A percentile compares a stretch with the other conserved stretches of the same genome.
phyloP scores from a whole-genome alignment of 2,888 invertebrate species.

The Hipparchia sbordonii region DNA sequence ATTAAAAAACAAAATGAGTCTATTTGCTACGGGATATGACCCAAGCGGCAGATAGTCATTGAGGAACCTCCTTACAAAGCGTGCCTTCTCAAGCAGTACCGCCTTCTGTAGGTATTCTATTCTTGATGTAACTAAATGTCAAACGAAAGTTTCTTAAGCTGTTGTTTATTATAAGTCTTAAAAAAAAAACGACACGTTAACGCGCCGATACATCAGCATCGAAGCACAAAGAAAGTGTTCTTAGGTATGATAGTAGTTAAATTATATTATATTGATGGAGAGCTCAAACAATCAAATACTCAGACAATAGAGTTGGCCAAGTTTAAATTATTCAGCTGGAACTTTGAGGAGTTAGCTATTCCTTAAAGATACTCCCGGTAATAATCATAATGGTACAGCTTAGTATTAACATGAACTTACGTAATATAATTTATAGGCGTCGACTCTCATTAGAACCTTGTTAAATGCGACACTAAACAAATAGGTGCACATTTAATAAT shows the following conservation, averaged over 20 bases:
- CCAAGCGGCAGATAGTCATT: no score
- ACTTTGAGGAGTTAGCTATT: not conserved
- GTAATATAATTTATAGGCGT: constrained; percentile 67
- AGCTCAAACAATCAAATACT: not conserved
- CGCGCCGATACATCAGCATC: not conserved
- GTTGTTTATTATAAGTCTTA: no score
- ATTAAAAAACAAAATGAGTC: no score
- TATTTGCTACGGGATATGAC: no score
- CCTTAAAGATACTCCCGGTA: constrained; percentile 14
- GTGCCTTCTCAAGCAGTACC: no score
- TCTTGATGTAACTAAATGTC: no score
- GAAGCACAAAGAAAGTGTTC: no score
- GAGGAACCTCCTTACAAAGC: no score
- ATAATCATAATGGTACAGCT: constrained; percentile 16
- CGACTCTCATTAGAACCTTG: constrained; percentile 76
- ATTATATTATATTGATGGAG: not conserved
- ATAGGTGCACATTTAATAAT: constrained; percentile 81
- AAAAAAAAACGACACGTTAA: no score
- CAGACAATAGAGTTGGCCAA: not conserved
- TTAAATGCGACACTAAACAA: constrained; percentile 79
- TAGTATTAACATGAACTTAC: constrained; percentile 23
- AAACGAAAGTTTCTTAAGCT: no score
- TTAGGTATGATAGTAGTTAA: not conserved
- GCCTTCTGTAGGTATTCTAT: no score
- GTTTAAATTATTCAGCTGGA: not conserved